Conservation (phyloP, 2,797 vertebrate species). For the Enteromius anoplus region DNA sequence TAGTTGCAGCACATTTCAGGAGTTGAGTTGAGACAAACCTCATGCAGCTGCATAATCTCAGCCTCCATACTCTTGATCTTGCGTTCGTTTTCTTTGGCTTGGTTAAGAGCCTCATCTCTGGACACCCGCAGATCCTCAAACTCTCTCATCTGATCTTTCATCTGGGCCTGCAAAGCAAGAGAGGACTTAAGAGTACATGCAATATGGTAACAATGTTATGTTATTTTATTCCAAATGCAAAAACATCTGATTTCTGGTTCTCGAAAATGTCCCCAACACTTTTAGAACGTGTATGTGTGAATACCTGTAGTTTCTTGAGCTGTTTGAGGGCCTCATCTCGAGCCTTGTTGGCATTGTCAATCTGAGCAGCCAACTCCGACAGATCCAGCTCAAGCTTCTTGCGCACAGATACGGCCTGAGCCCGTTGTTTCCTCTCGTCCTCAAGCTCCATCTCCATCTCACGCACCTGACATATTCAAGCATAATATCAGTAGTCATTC, state of each 20-base stretch:
- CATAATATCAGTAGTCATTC: not conserved
- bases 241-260: not conserved
- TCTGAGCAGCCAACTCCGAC: constrained; percentile 85
- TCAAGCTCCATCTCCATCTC: constrained; percentile 95
- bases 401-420: constrained; percentile 83
- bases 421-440: constrained; percentile 90
- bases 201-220: too few species aligned
- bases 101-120: constrained; percentile 86
- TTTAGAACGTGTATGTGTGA: too few species aligned
- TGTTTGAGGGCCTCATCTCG: constrained; percentile 95
- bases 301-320: constrained; percentile 92
- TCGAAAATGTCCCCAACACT: not conserved
- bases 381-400: constrained; percentile 96
- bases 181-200: not conserved
- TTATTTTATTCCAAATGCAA: not conserved
- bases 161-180: constrained; percentile 74
- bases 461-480: constrained; percentile 79
- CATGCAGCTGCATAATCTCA: constrained; percentile 88
- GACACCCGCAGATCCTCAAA: constrained; percentile 90
- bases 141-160: constrained; percentile 91
- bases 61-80: constrained; percentile 93
- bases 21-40: constrained; percentile 74
- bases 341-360: constrained; percentile 87
- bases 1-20: not conserved
- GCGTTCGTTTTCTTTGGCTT: constrained; percentile 91